Conservation (phyloP, 2,113 vertebrate genomes). For the Fulmarus glacialis region DNA sequence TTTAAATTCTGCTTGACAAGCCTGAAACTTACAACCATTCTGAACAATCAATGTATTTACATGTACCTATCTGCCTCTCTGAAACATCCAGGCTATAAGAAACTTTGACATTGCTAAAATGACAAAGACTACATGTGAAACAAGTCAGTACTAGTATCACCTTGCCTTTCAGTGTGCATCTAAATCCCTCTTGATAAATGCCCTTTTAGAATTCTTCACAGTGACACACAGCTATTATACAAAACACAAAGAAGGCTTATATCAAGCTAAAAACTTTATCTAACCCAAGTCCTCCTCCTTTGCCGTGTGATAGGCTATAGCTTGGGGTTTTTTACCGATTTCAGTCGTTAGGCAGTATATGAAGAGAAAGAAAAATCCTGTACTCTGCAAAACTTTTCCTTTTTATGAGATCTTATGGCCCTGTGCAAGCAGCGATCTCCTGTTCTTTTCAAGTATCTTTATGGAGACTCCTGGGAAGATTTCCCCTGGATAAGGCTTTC, state of each 20-base stretch:
- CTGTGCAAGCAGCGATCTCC: neutral
- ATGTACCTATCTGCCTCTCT: neutral
- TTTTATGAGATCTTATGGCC: neutral
- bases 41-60: neutral
- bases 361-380: neutral
- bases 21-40: neutral
- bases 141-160: neutral
- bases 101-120: constrained; percentile 15
- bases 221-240: neutral
- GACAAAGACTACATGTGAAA: constrained; percentile 17
- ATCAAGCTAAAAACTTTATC: neutral
- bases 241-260: neutral
- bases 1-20: neutral
- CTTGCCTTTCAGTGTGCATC: neutral
- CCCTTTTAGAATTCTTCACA: neutral
- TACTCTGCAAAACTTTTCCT: neutral
- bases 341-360: neutral
- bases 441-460: constrained; percentile 26
- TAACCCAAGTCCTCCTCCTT: neutral
- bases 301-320: neutral
- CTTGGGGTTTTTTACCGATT: neutral
- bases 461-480: neutral
- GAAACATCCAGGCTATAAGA: neutral
- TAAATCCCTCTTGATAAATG: constrained; percentile 17
- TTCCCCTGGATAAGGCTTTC: constrained; percentile 25